phyloP scores from a whole-genome alignment of 2,797 vertebrate species.

The Hemibagrus guttatus region DNA sequence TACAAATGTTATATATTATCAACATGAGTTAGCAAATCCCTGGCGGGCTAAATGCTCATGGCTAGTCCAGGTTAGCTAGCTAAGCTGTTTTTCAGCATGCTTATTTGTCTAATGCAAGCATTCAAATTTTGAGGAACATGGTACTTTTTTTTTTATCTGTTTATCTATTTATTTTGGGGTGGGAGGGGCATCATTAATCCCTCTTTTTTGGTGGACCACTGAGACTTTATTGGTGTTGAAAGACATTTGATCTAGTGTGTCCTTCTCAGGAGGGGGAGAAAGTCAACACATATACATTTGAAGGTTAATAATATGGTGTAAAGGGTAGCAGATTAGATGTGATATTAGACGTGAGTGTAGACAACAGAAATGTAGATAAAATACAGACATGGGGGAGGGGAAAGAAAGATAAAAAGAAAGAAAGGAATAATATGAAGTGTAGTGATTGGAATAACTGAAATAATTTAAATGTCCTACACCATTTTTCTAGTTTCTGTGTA shows the following conservation, averaged over 20 bases:
- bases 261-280: not conserved
- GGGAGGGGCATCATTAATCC: too few relatives aligned
- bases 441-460: not conserved
- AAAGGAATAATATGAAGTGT: not conserved
- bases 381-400: not conserved
- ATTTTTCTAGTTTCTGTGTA: not conserved
- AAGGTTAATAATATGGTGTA: not conserved
- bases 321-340: not conserved
- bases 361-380: not conserved
- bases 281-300: not conserved
- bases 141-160: not conserved
- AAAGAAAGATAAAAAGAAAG: not conserved
- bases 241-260: not conserved
- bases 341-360: not conserved
- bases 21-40: not conserved
- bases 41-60: not conserved
- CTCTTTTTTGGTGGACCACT: not conserved
- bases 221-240: not conserved
- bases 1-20: not conserved
- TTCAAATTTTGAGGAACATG: not conserved
- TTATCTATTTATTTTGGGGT: not conserved
- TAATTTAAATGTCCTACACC: not conserved
- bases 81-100: not conserved
- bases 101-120: not conserved
- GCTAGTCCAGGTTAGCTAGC: not conserved